Evolutionary conservation across 1,140 invertebrate species (phyloP), one percentile per base, ranked within the genome.

Genomic region (Odontomachus brunneus): DNA sequence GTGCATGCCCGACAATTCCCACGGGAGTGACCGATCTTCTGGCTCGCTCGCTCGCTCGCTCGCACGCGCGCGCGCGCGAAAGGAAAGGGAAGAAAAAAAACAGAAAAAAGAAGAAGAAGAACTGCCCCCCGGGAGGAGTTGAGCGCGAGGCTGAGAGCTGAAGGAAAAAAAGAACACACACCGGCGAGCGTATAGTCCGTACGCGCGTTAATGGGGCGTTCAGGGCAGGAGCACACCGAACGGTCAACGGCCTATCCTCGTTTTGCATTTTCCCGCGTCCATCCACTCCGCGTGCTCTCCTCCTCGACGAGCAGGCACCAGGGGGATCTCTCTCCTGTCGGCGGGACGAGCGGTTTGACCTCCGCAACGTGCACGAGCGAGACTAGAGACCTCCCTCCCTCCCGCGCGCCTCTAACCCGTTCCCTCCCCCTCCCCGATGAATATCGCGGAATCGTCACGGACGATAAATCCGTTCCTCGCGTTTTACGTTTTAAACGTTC

Each of bases 391-490:
- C 51, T 48, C 26, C 55, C 2, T 19, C 0, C 48, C 9, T 22
- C 22, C 24, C n/a, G 48, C 3, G 5, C 19, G 12, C 38, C 3
- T 5, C 53, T 7, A 4, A 33, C 38, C 19, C 57, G 38, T 82
- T n/a, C n/a, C n/a, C n/a, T n/a, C n/a, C n/a, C n/a, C n/a, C 9
- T 33, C 44, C 9, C 19, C 73, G 74, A 83, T 83, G 72, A 51
- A 76, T 78, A 83, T 83, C 82, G 72, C 74, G 82, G 26, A 80
- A 83, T 83, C 82, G 82, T 83, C 82, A 83, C 72, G 82, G 82
- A 80, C 82, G 82, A 83, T 83, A 83, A 83, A 83, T 83, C 82
- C 82, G 63, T 67, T 76, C 53, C 82, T 83, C 82, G 74, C 74
- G 62, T 67, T 83, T 83, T 83, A 83, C 74, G 82, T 76, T 83